Conservation (phyloP, 2,113 vertebrate species). For the Bagarius yarrelli region DNA sequence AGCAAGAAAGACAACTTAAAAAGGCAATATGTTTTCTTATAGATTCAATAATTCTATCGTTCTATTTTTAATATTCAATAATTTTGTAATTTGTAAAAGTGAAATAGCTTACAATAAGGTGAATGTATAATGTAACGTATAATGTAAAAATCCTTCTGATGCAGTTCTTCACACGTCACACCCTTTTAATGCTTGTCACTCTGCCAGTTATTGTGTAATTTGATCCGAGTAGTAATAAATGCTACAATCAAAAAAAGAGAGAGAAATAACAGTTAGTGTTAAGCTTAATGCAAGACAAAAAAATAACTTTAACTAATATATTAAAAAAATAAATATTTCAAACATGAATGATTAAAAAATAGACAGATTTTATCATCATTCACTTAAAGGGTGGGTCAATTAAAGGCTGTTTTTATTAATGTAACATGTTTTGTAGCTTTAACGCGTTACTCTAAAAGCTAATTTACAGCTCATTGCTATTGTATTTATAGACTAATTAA, state of each 20-base stretch:
- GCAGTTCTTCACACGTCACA: conserved; percentile 21
- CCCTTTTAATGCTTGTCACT: neutral
- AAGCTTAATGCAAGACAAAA: too few species aligned
- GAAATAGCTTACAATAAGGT: neutral
- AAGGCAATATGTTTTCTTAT: neutral
- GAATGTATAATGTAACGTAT: too few species aligned
- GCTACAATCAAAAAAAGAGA: neutral
- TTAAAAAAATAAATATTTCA: too few species aligned
- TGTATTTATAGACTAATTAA: neutral
- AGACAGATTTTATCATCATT: too few species aligned
- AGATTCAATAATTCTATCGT: neutral
- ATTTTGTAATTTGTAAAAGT: neutral
- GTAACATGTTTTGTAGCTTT: too few species aligned
- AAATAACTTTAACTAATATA: too few species aligned
- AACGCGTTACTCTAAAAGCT: neutral
- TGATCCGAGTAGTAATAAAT: fast-evolving
- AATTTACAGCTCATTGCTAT: neutral
- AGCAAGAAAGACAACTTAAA: neutral
- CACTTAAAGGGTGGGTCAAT: too few species aligned
- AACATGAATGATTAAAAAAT: too few species aligned
- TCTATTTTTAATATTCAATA: too few species aligned
- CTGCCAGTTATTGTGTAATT: neutral
- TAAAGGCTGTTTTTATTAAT: too few species aligned
- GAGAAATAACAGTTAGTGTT: too few species aligned
- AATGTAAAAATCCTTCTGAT: neutral